A percentile compares a stretch with the other conserved stretches of the same genome.
Conservation (phyloP, 2,113 vertebrate species). For the Archocentrus centrarchus region DNA sequence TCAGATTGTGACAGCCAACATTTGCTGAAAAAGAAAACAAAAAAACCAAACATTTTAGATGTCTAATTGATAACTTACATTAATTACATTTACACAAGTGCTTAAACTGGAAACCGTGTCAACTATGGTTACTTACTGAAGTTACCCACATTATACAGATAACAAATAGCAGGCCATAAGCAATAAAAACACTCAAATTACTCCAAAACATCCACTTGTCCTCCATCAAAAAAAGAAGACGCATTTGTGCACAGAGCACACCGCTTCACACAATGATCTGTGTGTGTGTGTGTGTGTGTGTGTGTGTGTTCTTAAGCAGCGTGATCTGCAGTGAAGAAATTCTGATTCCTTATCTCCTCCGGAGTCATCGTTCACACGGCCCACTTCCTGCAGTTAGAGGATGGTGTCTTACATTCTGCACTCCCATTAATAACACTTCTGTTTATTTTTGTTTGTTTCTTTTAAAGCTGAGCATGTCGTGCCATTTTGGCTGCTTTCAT, state of each 20-base stretch:
- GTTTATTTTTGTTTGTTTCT: not conserved
- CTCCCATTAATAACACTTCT: not conserved
- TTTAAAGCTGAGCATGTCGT: not conserved
- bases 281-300: too few relatives aligned
- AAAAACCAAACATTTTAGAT: not conserved
- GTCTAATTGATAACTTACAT: not conserved
- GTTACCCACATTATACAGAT: not conserved
- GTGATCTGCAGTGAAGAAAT: not conserved
- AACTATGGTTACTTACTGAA: not conserved
- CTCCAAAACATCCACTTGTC: not conserved
- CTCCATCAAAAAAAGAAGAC: not conserved
- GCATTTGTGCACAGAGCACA: not conserved
- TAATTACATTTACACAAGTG: not conserved
- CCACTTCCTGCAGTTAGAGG: slow-evolving; percentile 25
- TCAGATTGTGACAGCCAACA: slow-evolving; percentile 6
- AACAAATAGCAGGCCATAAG: not conserved
- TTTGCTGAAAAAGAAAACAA: slow-evolving; percentile 26
- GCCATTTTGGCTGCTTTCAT: not conserved
- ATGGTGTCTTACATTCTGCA: not conserved
- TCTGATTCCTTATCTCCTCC: not conserved
- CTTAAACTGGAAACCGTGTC: not conserved
- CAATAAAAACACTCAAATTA: not conserved
- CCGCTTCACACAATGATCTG: not conserved
- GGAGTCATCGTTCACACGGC: not conserved
- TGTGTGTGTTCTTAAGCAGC: not conserved